phyloP scores from a whole-genome alignment of 2,888 invertebrate species.

The Sympetrum striolatum region DNA sequence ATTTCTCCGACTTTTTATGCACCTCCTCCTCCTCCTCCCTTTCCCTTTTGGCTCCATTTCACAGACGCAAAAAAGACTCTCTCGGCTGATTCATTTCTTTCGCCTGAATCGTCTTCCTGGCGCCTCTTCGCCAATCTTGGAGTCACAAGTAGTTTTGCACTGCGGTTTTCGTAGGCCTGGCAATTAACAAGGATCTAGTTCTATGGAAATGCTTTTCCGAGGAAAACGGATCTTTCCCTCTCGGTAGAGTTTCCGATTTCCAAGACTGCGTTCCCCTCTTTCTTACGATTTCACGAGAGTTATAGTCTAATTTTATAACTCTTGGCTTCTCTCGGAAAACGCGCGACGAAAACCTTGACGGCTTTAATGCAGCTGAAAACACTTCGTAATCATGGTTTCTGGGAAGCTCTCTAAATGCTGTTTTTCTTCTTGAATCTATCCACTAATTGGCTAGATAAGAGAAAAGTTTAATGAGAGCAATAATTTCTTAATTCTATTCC shows the following conservation, averaged over 20 bases:
- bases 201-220: neutral
- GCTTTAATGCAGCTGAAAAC: neutral
- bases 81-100: neutral
- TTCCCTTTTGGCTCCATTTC: neutral
- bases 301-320: neutral
- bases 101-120: neutral
- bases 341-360: neutral
- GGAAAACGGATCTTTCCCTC: neutral
- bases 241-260: neutral
- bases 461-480: no score
- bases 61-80: neutral
- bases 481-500: no score
- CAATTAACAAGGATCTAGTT: neutral
- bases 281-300: neutral
- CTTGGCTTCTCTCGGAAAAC: neutral
- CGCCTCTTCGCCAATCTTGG: neutral
- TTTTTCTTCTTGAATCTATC: no score
- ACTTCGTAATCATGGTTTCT: neutral
- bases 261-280: neutral
- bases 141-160: neutral
- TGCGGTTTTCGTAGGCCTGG: neutral
- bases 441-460: no score
- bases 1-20: neutral
- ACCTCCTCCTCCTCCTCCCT: neutral
- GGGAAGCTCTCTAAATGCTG: neutral